Evolutionary conservation across 2,888 invertebrate species (phyloP).

Genomic region (Holacanthella duospinosa): DNA sequence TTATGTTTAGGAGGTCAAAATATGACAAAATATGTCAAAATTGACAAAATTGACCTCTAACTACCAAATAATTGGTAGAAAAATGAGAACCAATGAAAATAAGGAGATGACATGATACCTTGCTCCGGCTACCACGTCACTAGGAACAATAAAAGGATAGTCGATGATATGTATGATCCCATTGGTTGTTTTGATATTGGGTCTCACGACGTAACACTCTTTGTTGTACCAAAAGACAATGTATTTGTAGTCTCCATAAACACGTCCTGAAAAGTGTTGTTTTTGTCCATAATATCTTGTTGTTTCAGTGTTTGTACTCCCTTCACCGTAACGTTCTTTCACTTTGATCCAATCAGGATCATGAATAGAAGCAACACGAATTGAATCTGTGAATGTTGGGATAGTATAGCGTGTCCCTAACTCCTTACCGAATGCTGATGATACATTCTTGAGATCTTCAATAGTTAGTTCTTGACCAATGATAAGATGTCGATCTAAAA

Average conservation of each 20-base stretch:
- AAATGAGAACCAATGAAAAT: too few species aligned
- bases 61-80: too few species aligned
- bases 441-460: constrained; percentile 50
- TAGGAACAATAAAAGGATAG: constrained; percentile 14
- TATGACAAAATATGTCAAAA: too few species aligned
- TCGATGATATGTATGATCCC: constrained; percentile 92
- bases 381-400: background rate
- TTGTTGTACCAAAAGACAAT: constrained; percentile 73
- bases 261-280: background rate
- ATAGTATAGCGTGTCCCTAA: background rate
- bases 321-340: background rate
- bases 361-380: constrained; percentile 1
- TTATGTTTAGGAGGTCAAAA: too few species aligned
- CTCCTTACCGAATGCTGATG: background rate
- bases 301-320: background rate
- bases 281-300: background rate
- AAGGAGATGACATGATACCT: too few species aligned
- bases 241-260: constrained; percentile 49
- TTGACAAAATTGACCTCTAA: too few species aligned
- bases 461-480: constrained; percentile 71
- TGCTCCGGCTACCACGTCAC: background rate
- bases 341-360: constrained; percentile 2
- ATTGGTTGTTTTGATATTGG: constrained; percentile 90
- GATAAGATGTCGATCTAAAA: constrained; percentile 79
- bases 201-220: constrained; percentile 72